Evolutionary conservation across 2,888 invertebrate genomes (phyloP), one percentile per base, ranked within the genome.

Genomic region (Troglohyphantes excavatus): DNA sequence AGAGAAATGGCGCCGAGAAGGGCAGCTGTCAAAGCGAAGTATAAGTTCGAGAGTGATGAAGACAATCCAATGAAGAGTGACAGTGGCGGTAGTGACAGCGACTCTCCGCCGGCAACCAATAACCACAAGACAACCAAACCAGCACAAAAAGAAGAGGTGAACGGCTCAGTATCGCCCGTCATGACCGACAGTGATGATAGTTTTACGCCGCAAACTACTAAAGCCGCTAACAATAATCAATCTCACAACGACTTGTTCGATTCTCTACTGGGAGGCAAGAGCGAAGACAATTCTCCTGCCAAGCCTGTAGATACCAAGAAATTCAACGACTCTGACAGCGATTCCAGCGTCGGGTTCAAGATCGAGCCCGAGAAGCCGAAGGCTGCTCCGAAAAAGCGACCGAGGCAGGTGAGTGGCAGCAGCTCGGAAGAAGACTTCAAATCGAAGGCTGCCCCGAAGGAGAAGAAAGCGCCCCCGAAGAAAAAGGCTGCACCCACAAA

Each of bases 401-500:
- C 79, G 2, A 21, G 67, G 21, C 82, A 83, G 46, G 75, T 61
- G 21, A 73, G 61, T 11, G 19, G 46, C 33, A 61, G 68, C 21
- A 68, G 70, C 19, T 68, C 73, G 23, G 91, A 90, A n/a, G 91
- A 91, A 21, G 91, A 90, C 17, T 91, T 88, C 70, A 65, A 82
- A 19, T 78, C 91, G 9, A 84, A 91, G 65, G 11, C 82, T 1
- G 90, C 90, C 33, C 46, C 78, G 6, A 26, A 65, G 5, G 90
- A 90, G 72, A 78, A 89, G 33, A 43, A 78, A 27, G 63, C 76
- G 7, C 78, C 86, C 23, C 53, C 78, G 6, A 33, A 27, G 13
- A 70, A 91, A 59, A 92, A 61, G 68, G 89, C 72, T 91, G 82
- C 6, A 78, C 94, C 94, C 92, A 88, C 84, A 27, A 88, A 73